Conservation (phyloP, 2,797 vertebrate genomes). For the Antennarius maculatus region DNA sequence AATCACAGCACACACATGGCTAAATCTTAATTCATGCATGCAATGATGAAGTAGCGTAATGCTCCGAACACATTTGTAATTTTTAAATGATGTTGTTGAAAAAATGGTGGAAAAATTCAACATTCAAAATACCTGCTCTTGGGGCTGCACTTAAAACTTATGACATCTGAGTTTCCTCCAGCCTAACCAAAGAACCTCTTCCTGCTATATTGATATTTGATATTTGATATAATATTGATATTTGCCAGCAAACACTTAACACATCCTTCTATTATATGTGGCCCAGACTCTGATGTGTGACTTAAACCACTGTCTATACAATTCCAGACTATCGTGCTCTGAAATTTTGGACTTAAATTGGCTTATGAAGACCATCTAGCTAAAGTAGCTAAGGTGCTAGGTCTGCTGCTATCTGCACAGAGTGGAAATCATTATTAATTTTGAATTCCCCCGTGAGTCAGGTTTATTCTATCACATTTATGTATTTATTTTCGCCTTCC, state of each 20-base stretch:
- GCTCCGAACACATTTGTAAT: no score
- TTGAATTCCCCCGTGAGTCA: conserved; percentile 37
- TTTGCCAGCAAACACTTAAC: conserved; percentile 14
- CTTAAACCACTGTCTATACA: not conserved
- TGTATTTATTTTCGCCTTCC: conserved; percentile 59
- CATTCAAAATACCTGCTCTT: not conserved
- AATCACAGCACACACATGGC: no score
- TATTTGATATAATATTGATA: conserved; percentile 39
- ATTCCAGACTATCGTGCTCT: not conserved
- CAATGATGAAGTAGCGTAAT: no score
- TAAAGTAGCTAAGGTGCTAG: conserved; percentile 16
- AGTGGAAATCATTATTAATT: conserved; percentile 46
- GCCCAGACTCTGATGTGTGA: not conserved
- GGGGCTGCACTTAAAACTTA: no score
- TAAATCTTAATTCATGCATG: no score
- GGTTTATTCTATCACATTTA: conserved; percentile 42
- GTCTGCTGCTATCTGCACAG: conserved; percentile 22
- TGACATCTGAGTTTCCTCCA: conserved; percentile 34
- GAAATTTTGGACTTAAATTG: not conserved
- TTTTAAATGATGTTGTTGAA: not conserved
- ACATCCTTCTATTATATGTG: not conserved
- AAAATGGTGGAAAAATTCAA: not conserved
- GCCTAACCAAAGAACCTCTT: conserved; percentile 9
- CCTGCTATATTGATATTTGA: conserved; percentile 31
- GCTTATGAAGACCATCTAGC: conserved; percentile 8